A percentile compares a stretch with the other conserved stretches of the same genome.
Conservation (phyloP, 2,113 vertebrate species). For the Percina caprodes region DNA sequence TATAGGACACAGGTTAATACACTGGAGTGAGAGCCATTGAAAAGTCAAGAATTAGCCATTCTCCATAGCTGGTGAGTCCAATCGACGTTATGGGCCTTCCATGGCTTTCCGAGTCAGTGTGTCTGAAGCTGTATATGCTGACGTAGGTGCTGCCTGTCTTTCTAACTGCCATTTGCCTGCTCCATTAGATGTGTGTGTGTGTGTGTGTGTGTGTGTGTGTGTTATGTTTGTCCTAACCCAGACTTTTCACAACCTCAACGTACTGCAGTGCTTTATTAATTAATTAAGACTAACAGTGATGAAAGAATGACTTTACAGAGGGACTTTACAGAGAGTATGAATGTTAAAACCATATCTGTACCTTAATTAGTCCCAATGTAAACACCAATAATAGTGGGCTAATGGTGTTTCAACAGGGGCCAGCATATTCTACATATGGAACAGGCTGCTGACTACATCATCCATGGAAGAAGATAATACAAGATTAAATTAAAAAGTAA, state of each 20-base stretch:
- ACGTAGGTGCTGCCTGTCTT: constrained; percentile 51
- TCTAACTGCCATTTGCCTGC: constrained; percentile 49
- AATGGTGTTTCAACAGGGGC: constrained; percentile 12
- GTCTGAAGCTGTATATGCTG: constrained; percentile 62
- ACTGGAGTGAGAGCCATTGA: constrained; percentile 21
- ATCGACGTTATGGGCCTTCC: constrained; percentile 56
- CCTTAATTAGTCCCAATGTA: constrained; percentile 2
- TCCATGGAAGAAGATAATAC: neutral
- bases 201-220: constrained; percentile 10
- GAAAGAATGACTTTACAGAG: neutral
- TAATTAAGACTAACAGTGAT: neutral
- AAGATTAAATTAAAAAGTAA: constrained; percentile 16
- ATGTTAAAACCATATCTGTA: neutral
- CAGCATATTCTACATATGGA: neutral
- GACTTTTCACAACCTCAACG: neutral
- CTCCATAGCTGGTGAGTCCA: constrained; percentile 65
- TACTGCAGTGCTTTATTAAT: constrained; percentile 29
- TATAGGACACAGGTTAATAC: constrained; percentile 53
- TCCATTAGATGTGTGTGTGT: constrained; percentile 58
- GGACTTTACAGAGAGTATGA: neutral
- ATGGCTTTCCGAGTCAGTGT: constrained; percentile 65
- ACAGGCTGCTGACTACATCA: neutral
- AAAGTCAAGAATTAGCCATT: constrained; percentile 52
- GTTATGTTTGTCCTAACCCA: constrained; percentile 33
- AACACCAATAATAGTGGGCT: neutral